A percentile compares a stretch with the other conserved stretches of the same genome.
Conservation (phyloP, 2,797 vertebrate species). For the Neosalanx taihuensis region DNA sequence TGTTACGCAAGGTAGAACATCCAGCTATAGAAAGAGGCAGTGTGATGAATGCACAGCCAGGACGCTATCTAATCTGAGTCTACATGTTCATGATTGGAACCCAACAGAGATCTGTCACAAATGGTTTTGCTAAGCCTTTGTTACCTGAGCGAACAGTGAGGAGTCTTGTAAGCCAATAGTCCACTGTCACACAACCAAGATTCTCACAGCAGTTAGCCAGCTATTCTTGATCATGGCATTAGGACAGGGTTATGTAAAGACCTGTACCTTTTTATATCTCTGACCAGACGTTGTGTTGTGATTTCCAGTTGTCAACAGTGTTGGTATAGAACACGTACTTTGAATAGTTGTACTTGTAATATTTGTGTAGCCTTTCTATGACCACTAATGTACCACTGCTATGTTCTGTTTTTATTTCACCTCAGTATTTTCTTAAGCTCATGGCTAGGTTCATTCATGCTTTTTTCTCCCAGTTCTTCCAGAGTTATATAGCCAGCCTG, state of each 20-base stretch:
- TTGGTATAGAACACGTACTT: not conserved
- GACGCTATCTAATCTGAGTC: not conserved
- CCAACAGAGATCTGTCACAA: not conserved
- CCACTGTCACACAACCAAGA: not conserved
- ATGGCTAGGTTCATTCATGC: not conserved
- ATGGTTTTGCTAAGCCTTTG: not conserved
- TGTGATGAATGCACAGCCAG: not conserved
- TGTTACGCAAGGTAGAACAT: not conserved
- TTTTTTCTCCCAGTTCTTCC: not conserved
- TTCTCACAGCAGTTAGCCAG: not conserved
- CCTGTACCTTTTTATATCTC: not conserved
- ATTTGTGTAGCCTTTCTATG: not conserved
- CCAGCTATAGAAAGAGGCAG: not conserved
- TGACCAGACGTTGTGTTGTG: not conserved
- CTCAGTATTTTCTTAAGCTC: not conserved
- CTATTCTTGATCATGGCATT: not conserved
- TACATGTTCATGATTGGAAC: not conserved
- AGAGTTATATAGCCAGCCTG: not conserved
- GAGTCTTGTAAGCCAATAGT: too few relatives aligned
- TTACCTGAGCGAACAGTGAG: not conserved
- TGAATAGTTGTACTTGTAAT: not conserved
- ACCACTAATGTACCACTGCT: not conserved
- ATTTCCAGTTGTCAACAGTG: not conserved
- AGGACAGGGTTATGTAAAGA: not conserved
- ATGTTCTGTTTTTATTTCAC: not conserved